These are phyloP conservation scores for Nysson spinosus DNA, from an alignment of 2,888 invertebrate genomes.

Conservation along the genomic window DNA sequence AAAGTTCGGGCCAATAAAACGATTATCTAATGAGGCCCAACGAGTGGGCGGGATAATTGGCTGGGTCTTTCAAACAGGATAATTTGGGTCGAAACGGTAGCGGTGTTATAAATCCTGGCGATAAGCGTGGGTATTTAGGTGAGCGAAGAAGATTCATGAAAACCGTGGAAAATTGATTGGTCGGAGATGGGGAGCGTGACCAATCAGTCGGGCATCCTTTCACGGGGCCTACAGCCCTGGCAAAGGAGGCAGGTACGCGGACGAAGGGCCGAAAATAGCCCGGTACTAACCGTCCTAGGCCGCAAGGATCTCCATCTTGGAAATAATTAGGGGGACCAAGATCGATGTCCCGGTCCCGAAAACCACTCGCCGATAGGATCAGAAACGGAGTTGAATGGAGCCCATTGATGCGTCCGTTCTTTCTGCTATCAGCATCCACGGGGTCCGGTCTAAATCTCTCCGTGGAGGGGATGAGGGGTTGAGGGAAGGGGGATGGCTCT, in stretches of 20 bases:
- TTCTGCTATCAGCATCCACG: slow-evolving; percentile 61
- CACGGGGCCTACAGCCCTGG: slow-evolving; percentile 13
- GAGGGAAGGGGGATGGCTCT: slow-evolving; percentile 36
- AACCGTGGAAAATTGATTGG: slow-evolving; percentile 50
- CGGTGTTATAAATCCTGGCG: no score
- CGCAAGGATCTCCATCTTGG: slow-evolving; percentile 66
- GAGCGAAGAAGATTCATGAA: slow-evolving; percentile 23
- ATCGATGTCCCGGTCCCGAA: slow-evolving; percentile 73
- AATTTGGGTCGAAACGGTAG: no score
- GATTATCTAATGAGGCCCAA: no score
- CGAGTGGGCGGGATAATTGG: no score
- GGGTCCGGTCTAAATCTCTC: slow-evolving; percentile 55
- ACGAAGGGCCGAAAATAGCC: slow-evolving; percentile 51
- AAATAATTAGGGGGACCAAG: slow-evolving; percentile 77
- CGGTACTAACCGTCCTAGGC: slow-evolving; percentile 46
- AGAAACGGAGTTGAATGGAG: slow-evolving; percentile 70
- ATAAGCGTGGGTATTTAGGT: no score
- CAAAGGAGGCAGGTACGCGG: slow-evolving; percentile 32
- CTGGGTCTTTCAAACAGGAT: no score
- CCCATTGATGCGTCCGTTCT: slow-evolving; percentile 70
- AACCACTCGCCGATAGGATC: slow-evolving; percentile 71
- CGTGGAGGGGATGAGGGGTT: slow-evolving; percentile 6
- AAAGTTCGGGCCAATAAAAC: no score
- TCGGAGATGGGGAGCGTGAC: slow-evolving; percentile 37
- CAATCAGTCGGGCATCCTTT: slow-evolving; percentile 37